phyloP scores from a whole-genome alignment of 1,140 invertebrate genomes.

The Aricia agestis region DNA sequence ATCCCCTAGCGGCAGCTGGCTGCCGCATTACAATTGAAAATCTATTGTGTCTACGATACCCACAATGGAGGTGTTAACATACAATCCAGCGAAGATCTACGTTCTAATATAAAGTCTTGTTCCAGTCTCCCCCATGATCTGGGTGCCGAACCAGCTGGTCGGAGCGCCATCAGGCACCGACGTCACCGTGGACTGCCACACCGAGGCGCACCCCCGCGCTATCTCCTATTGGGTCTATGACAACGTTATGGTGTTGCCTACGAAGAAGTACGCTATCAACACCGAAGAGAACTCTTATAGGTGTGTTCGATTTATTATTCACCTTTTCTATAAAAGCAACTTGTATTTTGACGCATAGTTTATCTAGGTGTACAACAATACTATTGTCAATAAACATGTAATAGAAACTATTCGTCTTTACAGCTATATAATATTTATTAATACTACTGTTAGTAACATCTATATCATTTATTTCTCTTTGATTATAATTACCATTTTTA shows the following conservation, averaged over 20 bases:
- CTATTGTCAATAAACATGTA: no score
- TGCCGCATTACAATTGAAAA: no score
- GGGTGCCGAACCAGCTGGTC: constrained; percentile 93
- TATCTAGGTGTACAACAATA: no score
- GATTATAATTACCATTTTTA: no score
- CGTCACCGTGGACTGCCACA: constrained; percentile 94
- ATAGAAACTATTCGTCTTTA: no score
- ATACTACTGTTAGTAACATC: no score
- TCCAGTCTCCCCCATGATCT: constrained; percentile 93
- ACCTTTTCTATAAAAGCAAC: not conserved
- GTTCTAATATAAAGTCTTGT: constrained; percentile 27
- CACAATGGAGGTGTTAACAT: no score
- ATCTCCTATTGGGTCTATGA: constrained; percentile 95
- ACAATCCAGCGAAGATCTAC: not conserved
- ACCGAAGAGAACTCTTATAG: constrained; percentile 88
- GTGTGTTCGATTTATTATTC: constrained; percentile 43
- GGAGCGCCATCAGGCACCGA: constrained; percentile 91
- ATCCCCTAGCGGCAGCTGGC: no score
- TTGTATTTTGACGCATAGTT: no score
- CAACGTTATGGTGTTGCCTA: constrained; percentile 88
- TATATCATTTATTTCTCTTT: no score
- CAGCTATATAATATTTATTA: no score
- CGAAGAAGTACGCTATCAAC: constrained; percentile 87
- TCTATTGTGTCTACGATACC: no score
- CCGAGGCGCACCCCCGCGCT: constrained; percentile 93